Base-by-base conservation (phyloP, 2,113 vertebrate species). In the Apodemus sylvaticus region DNA sequence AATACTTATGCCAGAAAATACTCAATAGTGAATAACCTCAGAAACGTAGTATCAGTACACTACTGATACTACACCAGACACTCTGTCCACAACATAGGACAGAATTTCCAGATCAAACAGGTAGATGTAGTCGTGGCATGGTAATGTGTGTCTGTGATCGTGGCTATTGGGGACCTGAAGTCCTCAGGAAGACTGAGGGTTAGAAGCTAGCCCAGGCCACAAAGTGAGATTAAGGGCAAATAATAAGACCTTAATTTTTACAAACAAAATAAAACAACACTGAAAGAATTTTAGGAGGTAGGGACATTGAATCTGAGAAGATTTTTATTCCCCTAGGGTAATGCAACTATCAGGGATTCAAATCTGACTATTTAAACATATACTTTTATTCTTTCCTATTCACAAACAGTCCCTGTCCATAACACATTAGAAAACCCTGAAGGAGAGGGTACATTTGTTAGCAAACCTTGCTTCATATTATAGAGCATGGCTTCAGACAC, bases 251-350 rank as follows among this genome's bases (percentile, higher is more conserved):
- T 24, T 42, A 4, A 71, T 36, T 48, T 64, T 71, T 36, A 24
- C 29, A 53, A 53, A n/a, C 11, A 55, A 71, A 55, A 68, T 2
- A 85, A 85, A 48, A 48, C 20, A 48, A 34, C 17, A 68, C 66
- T 51, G 11, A 86, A 66, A 64, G 19, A 42, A 11, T 58, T n/a
- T 83, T 26, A 39, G 16, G 17, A 86, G 31, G 64, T 22, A 55
- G 55, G 24, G 48, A 86, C 77, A 93, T 62, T 45, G 29, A 76
- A 89, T 76, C 74, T 88, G 95, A 93, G 64, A 93, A 93, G 51
- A 79, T 34, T 51, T 26, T 48, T 9, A 68, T 89, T 71, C 83
- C 45, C 48, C 36, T 87, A 82, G 55, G 60, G 19, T 82, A 31
- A 82, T 64, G 93, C 24, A 83, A 36, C 58, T 26, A 60, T 53